These are phyloP conservation scores for Drosophila insularis DNA, from an alignment of 1,140 invertebrate genomes.

Conservation along the genomic window DNA sequence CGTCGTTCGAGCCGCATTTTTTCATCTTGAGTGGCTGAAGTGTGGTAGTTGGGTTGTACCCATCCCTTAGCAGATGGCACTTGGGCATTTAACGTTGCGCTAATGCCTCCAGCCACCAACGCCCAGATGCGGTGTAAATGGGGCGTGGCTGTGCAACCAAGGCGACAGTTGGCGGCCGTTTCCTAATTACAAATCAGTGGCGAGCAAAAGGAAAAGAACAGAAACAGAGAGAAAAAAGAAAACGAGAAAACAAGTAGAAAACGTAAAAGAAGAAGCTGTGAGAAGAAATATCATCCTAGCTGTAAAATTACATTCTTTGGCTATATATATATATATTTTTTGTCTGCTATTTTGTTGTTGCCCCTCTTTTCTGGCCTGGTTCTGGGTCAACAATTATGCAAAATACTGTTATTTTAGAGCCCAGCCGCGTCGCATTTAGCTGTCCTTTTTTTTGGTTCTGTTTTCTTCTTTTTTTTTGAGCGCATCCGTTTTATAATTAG, in stretches of 20 bases:
- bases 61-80: slow-evolving; percentile 56
- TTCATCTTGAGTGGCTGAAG: slow-evolving; percentile 19
- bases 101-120: slow-evolving; percentile 62
- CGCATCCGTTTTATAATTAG: slow-evolving; percentile 79
- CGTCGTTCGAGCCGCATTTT: not conserved
- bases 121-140: slow-evolving; percentile 61
- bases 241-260: slow-evolving; percentile 12
- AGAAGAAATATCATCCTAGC: slow-evolving; percentile 39
- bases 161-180: slow-evolving; percentile 81
- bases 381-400: slow-evolving; percentile 81
- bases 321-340: not conserved
- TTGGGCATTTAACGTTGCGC: slow-evolving; percentile 79
- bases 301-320: slow-evolving; percentile 68
- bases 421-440: slow-evolving; percentile 72
- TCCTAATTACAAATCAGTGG: slow-evolving; percentile 82
- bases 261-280: slow-evolving; percentile 17
- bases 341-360: slow-evolving; percentile 34
- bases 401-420: slow-evolving; percentile 77
- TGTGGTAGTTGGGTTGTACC: not conserved
- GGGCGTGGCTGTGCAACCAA: slow-evolving; percentile 64
- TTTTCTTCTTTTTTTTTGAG: slow-evolving; percentile 1
- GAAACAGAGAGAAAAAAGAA: slow-evolving; percentile 27
- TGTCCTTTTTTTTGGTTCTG: slow-evolving; percentile 59
- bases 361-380: slow-evolving; percentile 60
- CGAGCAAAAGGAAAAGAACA: slow-evolving; percentile 42